Conservation (phyloP, 2,888 invertebrate genomes). For the Glyphotaelius pellucidus region DNA sequence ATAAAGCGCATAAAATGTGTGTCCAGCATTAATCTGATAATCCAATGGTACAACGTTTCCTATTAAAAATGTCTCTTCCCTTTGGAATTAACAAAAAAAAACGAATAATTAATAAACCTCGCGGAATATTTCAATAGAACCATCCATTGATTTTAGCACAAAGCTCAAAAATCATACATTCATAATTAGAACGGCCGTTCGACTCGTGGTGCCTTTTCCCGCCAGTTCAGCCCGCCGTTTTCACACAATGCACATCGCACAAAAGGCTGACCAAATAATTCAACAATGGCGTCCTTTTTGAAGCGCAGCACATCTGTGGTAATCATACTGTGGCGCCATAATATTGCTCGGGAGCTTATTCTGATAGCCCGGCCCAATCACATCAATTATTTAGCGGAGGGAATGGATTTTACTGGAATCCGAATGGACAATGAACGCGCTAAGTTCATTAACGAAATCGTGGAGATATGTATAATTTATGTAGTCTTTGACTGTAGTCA, state of each 20-base stretch:
- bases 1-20: not conserved
- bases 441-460: not conserved
- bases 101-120: not conserved
- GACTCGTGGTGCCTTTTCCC: slow-evolving; percentile 18
- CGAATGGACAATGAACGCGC: not conserved
- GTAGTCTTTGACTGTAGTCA: too few species aligned
- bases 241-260: slow-evolving; percentile 54
- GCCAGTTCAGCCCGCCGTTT: slow-evolving; percentile 10
- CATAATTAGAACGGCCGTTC: slow-evolving; percentile 10
- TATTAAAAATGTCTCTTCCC: not conserved
- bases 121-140: not conserved
- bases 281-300: slow-evolving; percentile 62
- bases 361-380: slow-evolving; percentile 5
- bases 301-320: slow-evolving; percentile 56
- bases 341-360: slow-evolving; percentile 11
- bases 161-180: slow-evolving; percentile 24
- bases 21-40: not conserved
- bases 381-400: not conserved
- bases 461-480: not conserved
- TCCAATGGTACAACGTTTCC: not conserved
- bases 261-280: slow-evolving; percentile 54
- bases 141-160: not conserved
- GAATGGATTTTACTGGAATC: not conserved
- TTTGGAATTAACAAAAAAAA: not conserved
- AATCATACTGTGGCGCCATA: slow-evolving; percentile 52